phyloP scores from a whole-genome alignment of 1,140 invertebrate genomes.

The Heliconius congener region DNA sequence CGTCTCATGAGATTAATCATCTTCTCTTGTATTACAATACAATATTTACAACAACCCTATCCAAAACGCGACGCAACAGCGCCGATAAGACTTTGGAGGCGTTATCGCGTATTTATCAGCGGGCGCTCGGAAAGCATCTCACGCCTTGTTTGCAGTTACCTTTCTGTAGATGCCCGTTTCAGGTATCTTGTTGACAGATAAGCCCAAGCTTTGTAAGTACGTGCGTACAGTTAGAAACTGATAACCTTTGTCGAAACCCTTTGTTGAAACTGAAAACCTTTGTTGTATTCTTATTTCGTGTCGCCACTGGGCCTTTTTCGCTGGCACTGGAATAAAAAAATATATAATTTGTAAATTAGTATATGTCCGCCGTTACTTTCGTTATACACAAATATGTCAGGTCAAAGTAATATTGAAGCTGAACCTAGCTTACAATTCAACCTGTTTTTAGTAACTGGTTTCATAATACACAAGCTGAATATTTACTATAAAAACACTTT shows the following conservation, averaged over 20 bases:
- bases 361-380: constrained; percentile 39
- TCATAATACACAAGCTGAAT: background rate
- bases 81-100: background rate
- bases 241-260: constrained; percentile 61
- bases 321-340: constrained; percentile 48
- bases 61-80: constrained; percentile 24
- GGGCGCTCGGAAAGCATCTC: constrained; percentile 20
- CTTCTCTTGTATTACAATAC: background rate
- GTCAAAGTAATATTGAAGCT: constrained; percentile 19
- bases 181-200: constrained; percentile 56
- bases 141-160: constrained; percentile 29
- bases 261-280: constrained; percentile 44
- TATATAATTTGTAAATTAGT: constrained; percentile 45
- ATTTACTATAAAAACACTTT: background rate
- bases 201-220: constrained; percentile 43
- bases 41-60: constrained; percentile 13
- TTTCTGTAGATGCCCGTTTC: constrained; percentile 44
- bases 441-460: background rate
- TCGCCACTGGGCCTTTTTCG: constrained; percentile 43
- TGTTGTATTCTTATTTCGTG: constrained; percentile 59
- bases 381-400: constrained; percentile 18
- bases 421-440: too few species aligned
- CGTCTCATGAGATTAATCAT: too few species aligned
- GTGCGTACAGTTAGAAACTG: constrained; percentile 53
- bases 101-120: constrained; percentile 22